Percentiles rank a stretch among this genome's conserved stretches.
Conservation (phyloP, 2,113 vertebrate genomes). For the Pelodiscus sinensis region DNA sequence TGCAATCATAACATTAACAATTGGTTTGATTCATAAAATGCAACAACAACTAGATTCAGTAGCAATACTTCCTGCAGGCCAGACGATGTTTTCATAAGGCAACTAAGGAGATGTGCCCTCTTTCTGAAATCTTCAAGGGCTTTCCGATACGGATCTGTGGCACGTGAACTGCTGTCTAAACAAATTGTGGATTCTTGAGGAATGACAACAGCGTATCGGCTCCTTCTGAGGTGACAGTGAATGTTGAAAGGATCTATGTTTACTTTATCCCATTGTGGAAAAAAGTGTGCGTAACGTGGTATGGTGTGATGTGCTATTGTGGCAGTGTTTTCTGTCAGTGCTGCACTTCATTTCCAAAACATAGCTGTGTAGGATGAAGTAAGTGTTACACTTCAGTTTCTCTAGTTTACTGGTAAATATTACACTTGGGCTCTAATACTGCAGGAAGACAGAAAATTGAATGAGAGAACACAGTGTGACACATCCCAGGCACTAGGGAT, state of each 20-base stretch:
- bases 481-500: neutral
- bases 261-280: constrained; percentile 54
- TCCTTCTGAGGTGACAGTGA: constrained; percentile 25
- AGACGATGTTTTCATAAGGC: neutral
- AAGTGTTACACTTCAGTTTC: constrained; percentile 41
- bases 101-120: neutral
- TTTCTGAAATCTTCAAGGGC: neutral
- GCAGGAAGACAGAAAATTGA: constrained; percentile 21
- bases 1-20: neutral
- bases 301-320: neutral
- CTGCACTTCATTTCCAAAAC: neutral
- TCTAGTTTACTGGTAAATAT: constrained; percentile 36
- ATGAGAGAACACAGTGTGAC: neutral
- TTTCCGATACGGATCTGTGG: constrained; percentile 16
- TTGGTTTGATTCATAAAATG: neutral
- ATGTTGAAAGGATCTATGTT: constrained; percentile 58
- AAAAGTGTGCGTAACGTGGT: neutral
- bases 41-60: neutral
- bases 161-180: constrained; percentile 28
- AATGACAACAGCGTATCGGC: constrained; percentile 53
- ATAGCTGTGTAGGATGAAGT: constrained; percentile 33
- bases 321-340: neutral
- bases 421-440: neutral
- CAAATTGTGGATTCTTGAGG: constrained; percentile 25
- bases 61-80: neutral